Base-by-base conservation (phyloP, 1,140 invertebrate genomes). In the Cotesia glomerata region DNA sequence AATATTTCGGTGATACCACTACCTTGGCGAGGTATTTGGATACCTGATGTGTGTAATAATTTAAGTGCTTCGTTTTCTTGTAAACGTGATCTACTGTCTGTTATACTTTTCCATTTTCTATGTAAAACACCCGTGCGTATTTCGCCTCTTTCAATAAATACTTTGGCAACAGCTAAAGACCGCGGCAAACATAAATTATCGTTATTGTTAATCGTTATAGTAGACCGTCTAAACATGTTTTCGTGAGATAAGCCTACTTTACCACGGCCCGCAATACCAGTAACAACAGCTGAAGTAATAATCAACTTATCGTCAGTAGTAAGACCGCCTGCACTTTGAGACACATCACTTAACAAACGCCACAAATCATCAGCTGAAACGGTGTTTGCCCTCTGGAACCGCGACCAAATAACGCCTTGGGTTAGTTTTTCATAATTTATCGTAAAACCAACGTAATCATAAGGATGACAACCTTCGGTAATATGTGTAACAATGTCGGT, bases 261-360 rank as follows among this genome's bases (percentile, higher is more conserved):
- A 1, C 69, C 58, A 5, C 54, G 5, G 13, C 69, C 59, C 39
- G 45, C 26, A 3, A 71, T 58, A 51, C 59, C 59, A 4, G 9
- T 16, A 3, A 62, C 69, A 51, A 71, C 45, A 58, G 36, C 18
- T 32, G 35, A 61, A 26, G 13, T 69, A 8, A 69, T 59, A 8
- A 18, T 5, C 59, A 34, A n/a, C 14, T 34, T 18, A 4, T 59
- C 34, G 14, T 45, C 36, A 3, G 49, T 69, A 69, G 56, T 61
- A 35, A 69, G 58, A 45, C 32, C 8, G 4, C 36, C 68, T 5
- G 35, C 32, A 13, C 68, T 69, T 26, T 69, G 68, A 11, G 68
- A 54, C 3, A 71, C 59, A 14, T 61, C 62, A 11, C 14, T 61
- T 63, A 63, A 26, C 7, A 71, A 32, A 16, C 61, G 58, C 69